These are phyloP conservation scores for Labrus mixtus DNA, from an alignment of 2,113 vertebrate species.

Conservation along the genomic window DNA sequence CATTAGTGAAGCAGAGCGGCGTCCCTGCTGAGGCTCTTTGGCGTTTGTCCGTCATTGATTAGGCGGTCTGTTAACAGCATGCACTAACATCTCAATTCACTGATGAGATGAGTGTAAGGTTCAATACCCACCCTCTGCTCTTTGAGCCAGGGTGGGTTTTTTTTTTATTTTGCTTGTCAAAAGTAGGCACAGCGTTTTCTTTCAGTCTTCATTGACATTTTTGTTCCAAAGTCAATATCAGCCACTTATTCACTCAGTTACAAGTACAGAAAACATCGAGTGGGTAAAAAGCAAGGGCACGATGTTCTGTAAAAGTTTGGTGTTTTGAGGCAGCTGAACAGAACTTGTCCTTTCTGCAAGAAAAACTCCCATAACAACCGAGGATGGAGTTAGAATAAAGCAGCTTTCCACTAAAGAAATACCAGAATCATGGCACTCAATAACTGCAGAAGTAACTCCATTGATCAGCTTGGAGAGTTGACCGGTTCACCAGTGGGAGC, in stretches of 20 bases:
- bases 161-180: constrained; percentile 49
- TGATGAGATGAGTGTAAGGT: constrained; percentile 47
- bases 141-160: constrained; percentile 24
- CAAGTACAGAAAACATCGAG: constrained; percentile 37
- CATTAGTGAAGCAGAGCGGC: constrained; percentile 32
- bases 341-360: constrained; percentile 32
- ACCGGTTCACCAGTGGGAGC: constrained; percentile 25
- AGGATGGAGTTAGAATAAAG: constrained; percentile 14
- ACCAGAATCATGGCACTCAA: constrained; percentile 13
- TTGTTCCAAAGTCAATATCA: constrained; percentile 73
- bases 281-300: constrained; percentile 37
- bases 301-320: constrained; percentile 47
- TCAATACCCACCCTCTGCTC: constrained; percentile 66
- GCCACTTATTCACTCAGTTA: constrained; percentile 69
- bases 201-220: constrained; percentile 70
- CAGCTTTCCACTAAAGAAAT: constrained; percentile 33
- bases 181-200: constrained; percentile 63
- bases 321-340: constrained; percentile 21
- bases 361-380: constrained; percentile 3
- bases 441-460: constrained; percentile 37
- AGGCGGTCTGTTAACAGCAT: constrained; percentile 62
- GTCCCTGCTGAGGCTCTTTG: constrained; percentile 36
- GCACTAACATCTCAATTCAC: constrained; percentile 60
- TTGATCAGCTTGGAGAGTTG: constrained; percentile 46
- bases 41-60: constrained; percentile 73